These are phyloP conservation scores for Heliothis subflexa DNA, from an alignment of 1,140 invertebrate species.

Conservation along the genomic window DNA sequence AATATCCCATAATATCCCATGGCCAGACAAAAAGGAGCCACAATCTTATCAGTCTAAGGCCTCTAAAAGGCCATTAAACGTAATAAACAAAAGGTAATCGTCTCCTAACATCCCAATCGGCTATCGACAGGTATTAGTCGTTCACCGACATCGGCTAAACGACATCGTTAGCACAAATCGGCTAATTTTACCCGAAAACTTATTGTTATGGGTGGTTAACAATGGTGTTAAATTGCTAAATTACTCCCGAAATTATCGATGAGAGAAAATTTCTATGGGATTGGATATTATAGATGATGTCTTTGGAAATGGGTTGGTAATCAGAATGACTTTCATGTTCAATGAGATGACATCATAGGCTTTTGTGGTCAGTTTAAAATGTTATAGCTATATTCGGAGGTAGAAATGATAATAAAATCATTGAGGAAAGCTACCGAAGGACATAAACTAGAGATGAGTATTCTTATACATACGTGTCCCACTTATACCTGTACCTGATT, in stretches of 20 bases:
- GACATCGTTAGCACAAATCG: conserved; percentile 37
- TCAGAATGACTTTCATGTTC: too few relatives aligned
- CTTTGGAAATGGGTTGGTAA: too few relatives aligned
- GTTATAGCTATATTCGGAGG: too few relatives aligned
- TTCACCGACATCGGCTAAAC: conserved; percentile 21
- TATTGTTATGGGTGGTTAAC: conserved; percentile 54
- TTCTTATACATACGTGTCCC: too few relatives aligned
- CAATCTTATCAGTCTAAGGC: neutral
- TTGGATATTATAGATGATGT: too few relatives aligned
- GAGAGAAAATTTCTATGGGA: neutral
- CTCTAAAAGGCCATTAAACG: neutral
- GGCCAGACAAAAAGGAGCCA: neutral
- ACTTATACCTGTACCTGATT: too few relatives aligned
- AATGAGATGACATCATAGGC: too few relatives aligned
- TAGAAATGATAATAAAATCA: too few relatives aligned
- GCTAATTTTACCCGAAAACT: conserved; percentile 15
- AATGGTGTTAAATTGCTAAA: conserved; percentile 27
- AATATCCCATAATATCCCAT: neutral
- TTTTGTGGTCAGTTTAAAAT: too few relatives aligned
- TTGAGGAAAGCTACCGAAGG: too few relatives aligned
- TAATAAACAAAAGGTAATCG: conserved; percentile 29
- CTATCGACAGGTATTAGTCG: conserved; percentile 29
- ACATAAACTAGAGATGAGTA: too few relatives aligned
- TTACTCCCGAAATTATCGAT: neutral
- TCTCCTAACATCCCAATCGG: conserved; percentile 4